Conservation (phyloP, 2,797 vertebrate genomes). For the Megaceryle alcyon region DNA sequence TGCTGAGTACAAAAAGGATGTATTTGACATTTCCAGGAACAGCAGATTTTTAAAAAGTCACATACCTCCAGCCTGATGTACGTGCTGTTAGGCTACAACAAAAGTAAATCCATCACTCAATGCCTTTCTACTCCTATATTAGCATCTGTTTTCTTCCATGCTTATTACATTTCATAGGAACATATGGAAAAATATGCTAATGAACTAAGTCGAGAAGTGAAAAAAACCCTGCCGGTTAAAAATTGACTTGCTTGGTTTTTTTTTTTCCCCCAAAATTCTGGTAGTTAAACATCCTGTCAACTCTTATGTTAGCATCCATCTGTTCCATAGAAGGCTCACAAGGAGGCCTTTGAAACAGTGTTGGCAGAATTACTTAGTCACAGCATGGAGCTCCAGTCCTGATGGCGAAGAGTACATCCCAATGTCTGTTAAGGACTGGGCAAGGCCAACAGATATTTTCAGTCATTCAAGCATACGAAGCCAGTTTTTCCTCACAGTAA, state of each 20-base stretch:
- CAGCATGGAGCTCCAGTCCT: neutral
- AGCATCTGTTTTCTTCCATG: neutral
- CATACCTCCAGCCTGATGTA: neutral
- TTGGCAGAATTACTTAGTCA: neutral
- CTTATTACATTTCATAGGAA: neutral
- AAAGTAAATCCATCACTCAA: neutral
- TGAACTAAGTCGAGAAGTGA: neutral
- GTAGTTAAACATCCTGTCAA: neutral
- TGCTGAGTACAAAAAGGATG: neutral
- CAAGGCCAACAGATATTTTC: neutral
- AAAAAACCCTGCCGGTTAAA: neutral
- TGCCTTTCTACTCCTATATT: neutral
- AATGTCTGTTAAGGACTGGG: neutral
- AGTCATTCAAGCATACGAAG: neutral
- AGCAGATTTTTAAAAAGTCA: neutral
- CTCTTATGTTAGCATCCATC: neutral
- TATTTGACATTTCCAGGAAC: accelerated
- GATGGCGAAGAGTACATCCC: neutral
- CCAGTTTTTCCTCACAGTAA: neutral
- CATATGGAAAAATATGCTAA: neutral
- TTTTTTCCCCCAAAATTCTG: neutral
- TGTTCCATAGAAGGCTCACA: neutral
- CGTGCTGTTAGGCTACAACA: neutral
- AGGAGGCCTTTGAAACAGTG: neutral
- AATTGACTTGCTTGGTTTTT: neutral